Evolutionary conservation across 2,113 vertebrate species (phyloP), one percentile per base, ranked within the genome.

Genomic region (Dromas ardeola): DNA sequence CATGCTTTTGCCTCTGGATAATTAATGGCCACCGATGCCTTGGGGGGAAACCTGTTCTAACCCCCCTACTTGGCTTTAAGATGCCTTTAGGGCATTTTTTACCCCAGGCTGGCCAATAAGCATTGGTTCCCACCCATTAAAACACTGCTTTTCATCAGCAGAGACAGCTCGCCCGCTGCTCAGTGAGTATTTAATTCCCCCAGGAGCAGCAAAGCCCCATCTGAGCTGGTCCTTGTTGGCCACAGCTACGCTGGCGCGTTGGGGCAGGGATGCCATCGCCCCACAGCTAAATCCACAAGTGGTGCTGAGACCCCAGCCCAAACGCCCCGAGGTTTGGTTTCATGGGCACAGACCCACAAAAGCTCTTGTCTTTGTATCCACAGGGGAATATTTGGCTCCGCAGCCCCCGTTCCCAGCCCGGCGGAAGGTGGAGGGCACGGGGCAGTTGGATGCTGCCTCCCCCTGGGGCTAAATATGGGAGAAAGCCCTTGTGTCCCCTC

Each of bases 171-270:
- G 0, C 25, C 77, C 0, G 0, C 27, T 56, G 40, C 74, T 85
- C 55, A 16, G 40, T 10, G 79, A 87, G 55, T 47, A 79, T 78
- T 85, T 43, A 6, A 62, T 36, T 76, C 89, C 70, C 59, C 27
- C 66, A 52, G 36, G 36, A 88, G 83, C 79, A 38, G 9, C 59
- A 47, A 85, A 88, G 23, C 17, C 43, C 52, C 47, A 49, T 36
- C 76, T 40, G 53, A 21, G 62, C 42, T 18, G 50, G 11, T 50
- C 40, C 53, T 36, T 36, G 6, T 6, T 67, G 69, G 62, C 67
- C 62, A 34, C 29, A 34, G 45, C 36, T 38, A 0, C 3, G 0
- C 2, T 0, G 0, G 36, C 19, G 23, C 30, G 11, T 27, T 29
- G 52, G 62, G 58, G 30, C 7, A 27, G 49, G 69, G 63, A 7